Evolutionary conservation across 2,888 invertebrate genomes (phyloP), one percentile per base, ranked within the genome.

Genomic region (Leptopterna dolabrata): DNA sequence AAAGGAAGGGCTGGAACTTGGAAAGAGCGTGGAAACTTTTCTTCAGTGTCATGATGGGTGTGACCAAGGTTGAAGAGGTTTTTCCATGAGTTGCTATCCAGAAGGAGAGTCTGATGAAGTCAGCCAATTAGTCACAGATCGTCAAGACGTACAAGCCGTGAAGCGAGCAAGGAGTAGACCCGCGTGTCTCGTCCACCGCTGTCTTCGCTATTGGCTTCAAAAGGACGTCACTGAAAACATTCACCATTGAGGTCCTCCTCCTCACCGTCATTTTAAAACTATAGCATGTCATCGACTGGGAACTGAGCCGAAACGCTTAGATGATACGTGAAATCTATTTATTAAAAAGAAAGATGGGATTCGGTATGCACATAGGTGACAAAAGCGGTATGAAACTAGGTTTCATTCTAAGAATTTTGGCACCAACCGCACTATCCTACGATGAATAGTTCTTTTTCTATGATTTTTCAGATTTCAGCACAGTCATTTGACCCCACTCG

Each of bases 41-140:
- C 71, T 71, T 71, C 71, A 71, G 16, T 36, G 73, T 29, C 27
- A 19, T 73, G 73, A 73, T 73, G 73, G 36, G 73, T 73, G 73
- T 73, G 73, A 73, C 73, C 73, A 73, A 73, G 73, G 73, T 36
- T 36, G 73, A 36, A 73, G 41, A 36, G 36, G 73, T 73, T 73
- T 73, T 73, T 73, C 73, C 41, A 27, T 71, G 71, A 30, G 71
- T 30, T 30, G 71, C 71, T 71, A 30, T 71, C 71, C 29, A 30
- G 29, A 71, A 71, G 71, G 27, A 71, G 71, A 30, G 29, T 27
- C 30, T 73, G 73, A 73, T 73, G 73, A 73, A 73, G 73, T 73
- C 73, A 73, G 36, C 73, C 73, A 73, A 73, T 73, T 41, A 73
- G 73, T 73, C 36, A 73, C 73, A 36, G 36, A 36, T 73, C 73